Evolutionary conservation across 2,797 vertebrate genomes (phyloP), one percentile per base, ranked within the genome.

Genomic region (Salmo trutta): DNA sequence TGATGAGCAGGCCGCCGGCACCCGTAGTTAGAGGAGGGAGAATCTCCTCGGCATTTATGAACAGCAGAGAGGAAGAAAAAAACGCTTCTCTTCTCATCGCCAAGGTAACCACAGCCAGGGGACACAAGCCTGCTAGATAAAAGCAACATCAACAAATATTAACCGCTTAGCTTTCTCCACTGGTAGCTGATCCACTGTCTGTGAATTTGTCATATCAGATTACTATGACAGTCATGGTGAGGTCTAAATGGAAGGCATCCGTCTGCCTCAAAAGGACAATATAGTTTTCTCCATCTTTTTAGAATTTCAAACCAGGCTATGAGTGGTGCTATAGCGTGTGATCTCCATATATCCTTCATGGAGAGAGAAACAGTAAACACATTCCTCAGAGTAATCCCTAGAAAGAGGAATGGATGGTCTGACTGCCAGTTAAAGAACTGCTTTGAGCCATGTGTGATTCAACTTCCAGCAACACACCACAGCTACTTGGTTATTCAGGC

Each of bases 191-290:
- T 98, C 97, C 96, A 97, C 96, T 98, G 96, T 98, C 96, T 98
- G 96, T 96, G 97, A 97, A 97, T 99, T 97, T 98, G 98, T 99
- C 98, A 99, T 98, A 98, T 98, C 96, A 98, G 97, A 99, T 99
- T 98, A 99, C 96, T 95, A 95, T 97, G 97, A 97, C 97, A 97
- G 97, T 97, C 97, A 97, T 97, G 96, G 96, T 96, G 96, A 96
- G 95, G 88, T 93, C 92, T 95, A 95, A 96, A 96, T 95, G 95
- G 95, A 96, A 95, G 94, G 95, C 94, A 96, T 97, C 95, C 95
- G 95, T 95, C 95, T 94, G 94, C 95, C 94, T 94, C 93, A 95
- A 95, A 97, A 97, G 97, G 96, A 98, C 96, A 97, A 96, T 97
- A 96, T 96, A 95, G 94, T 96, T 96, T 94, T 89, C 94, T 92